phyloP scores from a whole-genome alignment of 2,113 vertebrate genomes.

The Megaceryle maxima region DNA sequence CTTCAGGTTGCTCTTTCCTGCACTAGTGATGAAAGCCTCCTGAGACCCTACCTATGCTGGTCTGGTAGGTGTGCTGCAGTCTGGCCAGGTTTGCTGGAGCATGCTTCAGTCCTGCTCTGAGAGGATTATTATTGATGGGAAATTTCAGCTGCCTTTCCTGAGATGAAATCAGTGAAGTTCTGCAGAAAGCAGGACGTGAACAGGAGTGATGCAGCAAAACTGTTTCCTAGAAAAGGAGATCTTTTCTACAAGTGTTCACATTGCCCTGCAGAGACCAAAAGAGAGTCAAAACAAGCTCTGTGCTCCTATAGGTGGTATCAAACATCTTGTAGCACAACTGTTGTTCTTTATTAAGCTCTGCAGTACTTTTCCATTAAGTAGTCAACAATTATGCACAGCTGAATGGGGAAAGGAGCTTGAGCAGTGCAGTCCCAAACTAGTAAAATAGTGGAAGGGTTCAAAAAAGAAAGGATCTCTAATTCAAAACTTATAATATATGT shows the following conservation, averaged over 20 bases:
- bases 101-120: not conserved
- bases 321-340: not conserved
- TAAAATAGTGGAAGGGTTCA: not conserved
- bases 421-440: not conserved
- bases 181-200: slow-evolving; percentile 3
- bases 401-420: not conserved
- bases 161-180: not conserved
- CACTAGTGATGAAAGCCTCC: not conserved
- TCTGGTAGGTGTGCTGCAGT: not conserved
- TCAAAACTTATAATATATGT: not conserved
- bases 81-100: not conserved
- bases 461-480: not conserved
- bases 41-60: not conserved
- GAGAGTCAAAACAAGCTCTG: not conserved
- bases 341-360: not conserved
- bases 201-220: slow-evolving; percentile 4
- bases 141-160: not conserved
- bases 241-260: not conserved
- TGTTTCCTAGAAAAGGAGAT: not conserved
- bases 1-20: not conserved
- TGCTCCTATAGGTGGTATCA: not conserved
- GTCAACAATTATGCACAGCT: not conserved
- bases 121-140: not conserved
- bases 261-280: not conserved
- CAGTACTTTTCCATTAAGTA: not conserved